Conservation (phyloP, 2,888 invertebrate genomes). For the Orthosia gracilis region DNA sequence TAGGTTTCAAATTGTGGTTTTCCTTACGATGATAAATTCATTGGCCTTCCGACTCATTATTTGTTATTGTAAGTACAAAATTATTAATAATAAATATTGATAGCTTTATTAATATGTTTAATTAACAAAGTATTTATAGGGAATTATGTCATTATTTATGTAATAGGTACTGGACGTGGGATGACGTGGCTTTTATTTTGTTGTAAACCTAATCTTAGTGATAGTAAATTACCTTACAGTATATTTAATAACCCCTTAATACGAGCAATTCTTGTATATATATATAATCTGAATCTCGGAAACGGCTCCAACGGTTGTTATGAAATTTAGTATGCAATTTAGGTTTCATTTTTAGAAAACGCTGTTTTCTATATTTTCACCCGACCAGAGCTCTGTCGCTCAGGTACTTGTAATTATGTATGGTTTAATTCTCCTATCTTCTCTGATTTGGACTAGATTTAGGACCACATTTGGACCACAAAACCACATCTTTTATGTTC, state of each 20-base stretch:
- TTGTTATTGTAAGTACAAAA: constrained; percentile 34
- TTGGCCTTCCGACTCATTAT: constrained; percentile 16
- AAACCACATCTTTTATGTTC: neutral
- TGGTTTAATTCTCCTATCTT: neutral
- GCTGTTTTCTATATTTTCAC: too few relatives aligned
- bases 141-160: constrained; percentile 35
- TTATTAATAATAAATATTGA: constrained; percentile 19
- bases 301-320: too few relatives aligned
- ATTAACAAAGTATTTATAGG: constrained; percentile 30
- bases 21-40: constrained; percentile 39
- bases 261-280: too few relatives aligned
- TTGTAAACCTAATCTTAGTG: neutral
- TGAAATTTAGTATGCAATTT: too few relatives aligned
- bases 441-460: neutral
- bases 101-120: constrained; percentile 9
- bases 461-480: neutral
- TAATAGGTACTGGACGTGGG: neutral
- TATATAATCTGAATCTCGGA: too few relatives aligned
- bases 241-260: too few relatives aligned
- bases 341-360: too few relatives aligned
- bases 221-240: neutral
- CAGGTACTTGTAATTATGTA: neutral
- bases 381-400: too few relatives aligned
- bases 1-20: constrained; percentile 46
- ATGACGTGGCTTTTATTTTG: neutral